phyloP scores from a whole-genome alignment of 2,113 vertebrate species.

The Steatornis caripensis region DNA sequence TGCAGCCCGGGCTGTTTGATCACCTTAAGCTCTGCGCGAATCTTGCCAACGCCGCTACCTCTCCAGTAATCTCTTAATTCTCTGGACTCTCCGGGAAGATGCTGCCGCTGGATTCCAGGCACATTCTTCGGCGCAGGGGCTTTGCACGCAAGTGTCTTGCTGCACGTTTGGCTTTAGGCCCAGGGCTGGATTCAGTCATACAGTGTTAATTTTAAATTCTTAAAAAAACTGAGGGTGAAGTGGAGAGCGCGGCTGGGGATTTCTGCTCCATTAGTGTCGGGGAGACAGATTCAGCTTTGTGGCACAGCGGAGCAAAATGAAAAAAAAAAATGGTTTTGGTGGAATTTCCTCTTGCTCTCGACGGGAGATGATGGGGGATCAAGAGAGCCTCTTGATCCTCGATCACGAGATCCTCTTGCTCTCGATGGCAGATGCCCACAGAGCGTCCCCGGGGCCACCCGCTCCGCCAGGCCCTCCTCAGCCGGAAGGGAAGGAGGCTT shows the following conservation, averaged over 20 bases:
- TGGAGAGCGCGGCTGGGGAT: neutral
- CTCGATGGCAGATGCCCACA: too few relatives aligned
- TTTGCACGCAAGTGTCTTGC: neutral
- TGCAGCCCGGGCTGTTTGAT: neutral
- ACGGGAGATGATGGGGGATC: too few relatives aligned
- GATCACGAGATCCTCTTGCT: too few relatives aligned
- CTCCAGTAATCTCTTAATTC: neutral
- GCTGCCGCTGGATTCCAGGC: neutral
- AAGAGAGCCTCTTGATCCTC: too few relatives aligned
- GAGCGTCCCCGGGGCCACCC: too few relatives aligned
- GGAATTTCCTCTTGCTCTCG: too few relatives aligned
- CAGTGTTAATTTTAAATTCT: neutral
- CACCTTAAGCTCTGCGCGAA: slow-evolving; percentile 14
- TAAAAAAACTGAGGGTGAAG: neutral
- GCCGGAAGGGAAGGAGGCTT: too few relatives aligned
- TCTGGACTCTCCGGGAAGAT: slow-evolving; percentile 16
- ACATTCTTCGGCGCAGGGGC: neutral
- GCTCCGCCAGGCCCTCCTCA: too few relatives aligned
- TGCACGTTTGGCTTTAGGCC: neutral
- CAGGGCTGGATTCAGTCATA: neutral
- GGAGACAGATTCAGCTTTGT: too few relatives aligned
- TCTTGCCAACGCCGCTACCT: neutral
- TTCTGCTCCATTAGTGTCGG: neutral
- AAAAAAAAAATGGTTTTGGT: too few relatives aligned
- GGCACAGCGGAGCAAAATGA: too few relatives aligned